phyloP scores from a whole-genome alignment of 2,888 invertebrate genomes.

The Cheilosia grossa region DNA sequence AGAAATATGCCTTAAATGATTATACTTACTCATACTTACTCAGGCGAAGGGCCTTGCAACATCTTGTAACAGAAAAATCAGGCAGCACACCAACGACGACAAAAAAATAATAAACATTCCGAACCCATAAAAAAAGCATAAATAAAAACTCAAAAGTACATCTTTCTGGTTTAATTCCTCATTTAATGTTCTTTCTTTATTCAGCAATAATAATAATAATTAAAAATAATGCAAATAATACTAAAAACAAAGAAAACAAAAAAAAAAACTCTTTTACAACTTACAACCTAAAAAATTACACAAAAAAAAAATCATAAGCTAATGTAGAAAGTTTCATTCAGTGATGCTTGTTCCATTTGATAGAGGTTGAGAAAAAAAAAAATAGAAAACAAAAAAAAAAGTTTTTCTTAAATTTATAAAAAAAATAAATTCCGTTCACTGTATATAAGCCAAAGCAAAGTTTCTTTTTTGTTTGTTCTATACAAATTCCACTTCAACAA shows the following conservation, averaged over 20 bases:
- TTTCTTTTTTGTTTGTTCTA: constrained; percentile 49
- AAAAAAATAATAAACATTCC: neutral
- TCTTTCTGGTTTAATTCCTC: constrained; percentile 67
- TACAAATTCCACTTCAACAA: constrained; percentile 70
- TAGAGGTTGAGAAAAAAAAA: constrained; percentile 41
- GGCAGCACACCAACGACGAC: neutral
- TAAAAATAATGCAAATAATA: constrained; percentile 76
- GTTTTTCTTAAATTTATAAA: constrained; percentile 33
- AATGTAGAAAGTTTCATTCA: constrained; percentile 57
- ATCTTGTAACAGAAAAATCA: neutral
- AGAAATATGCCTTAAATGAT: too few relatives aligned
- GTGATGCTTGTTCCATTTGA: constrained; percentile 24
- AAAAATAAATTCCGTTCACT: constrained; percentile 59
- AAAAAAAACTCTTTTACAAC: constrained; percentile 74
- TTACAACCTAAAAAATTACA: constrained; percentile 66
- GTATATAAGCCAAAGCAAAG: constrained; percentile 55
- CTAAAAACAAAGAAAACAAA: constrained; percentile 76
- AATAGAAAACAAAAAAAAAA: constrained; percentile 32
- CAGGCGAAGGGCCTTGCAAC: too few relatives aligned
- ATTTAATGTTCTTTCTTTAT: constrained; percentile 76
- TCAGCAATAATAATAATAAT: constrained; percentile 73
- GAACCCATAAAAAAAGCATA: constrained; percentile 29
- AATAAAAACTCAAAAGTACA: constrained; percentile 63
- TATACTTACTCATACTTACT: too few relatives aligned
- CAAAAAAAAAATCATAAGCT: constrained; percentile 56